phyloP scores from a whole-genome alignment of 1,140 invertebrate species.

The Archegozetes longisetosus region DNA sequence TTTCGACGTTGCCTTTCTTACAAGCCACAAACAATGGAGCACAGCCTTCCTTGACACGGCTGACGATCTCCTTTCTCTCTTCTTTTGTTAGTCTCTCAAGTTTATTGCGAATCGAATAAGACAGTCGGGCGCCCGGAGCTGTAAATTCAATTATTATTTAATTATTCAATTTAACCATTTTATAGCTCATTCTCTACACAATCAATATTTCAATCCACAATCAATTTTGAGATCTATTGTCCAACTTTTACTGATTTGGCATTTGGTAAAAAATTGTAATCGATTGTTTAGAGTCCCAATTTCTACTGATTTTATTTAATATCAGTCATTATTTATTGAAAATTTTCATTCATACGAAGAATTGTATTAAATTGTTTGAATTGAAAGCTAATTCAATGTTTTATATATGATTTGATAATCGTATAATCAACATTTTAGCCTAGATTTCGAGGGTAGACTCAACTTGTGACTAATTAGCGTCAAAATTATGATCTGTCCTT shows the following conservation, averaged over 20 bases:
- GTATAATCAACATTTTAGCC: too few species aligned
- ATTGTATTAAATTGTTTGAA: too few species aligned
- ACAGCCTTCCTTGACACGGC: constrained; percentile 50
- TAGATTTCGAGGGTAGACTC: too few species aligned
- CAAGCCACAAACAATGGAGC: constrained; percentile 72
- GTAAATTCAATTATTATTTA: neutral
- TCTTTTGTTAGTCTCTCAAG: constrained; percentile 33
- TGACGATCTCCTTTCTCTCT: constrained; percentile 44
- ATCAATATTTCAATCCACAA: neutral
- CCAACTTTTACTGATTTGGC: too few species aligned
- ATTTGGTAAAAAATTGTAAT: neutral
- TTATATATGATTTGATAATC: too few species aligned
- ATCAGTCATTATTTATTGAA: too few species aligned
- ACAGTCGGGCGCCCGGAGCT: constrained; percentile 45
- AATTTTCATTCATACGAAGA: too few species aligned
- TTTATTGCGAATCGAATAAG: constrained; percentile 41
- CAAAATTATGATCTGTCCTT: too few species aligned
- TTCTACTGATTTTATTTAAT: too few species aligned
- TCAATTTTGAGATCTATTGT: neutral
- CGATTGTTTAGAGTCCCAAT: neutral
- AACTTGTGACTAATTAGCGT: too few species aligned
- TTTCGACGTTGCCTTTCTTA: constrained; percentile 63
- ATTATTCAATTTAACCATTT: neutral
- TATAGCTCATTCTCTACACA: neutral
- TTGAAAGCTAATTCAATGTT: too few species aligned